Percentiles rank a stretch among this genome's conserved stretches.
phyloP scores from a whole-genome alignment of 2,797 vertebrate genomes.

The Coregonus suidteri region DNA sequence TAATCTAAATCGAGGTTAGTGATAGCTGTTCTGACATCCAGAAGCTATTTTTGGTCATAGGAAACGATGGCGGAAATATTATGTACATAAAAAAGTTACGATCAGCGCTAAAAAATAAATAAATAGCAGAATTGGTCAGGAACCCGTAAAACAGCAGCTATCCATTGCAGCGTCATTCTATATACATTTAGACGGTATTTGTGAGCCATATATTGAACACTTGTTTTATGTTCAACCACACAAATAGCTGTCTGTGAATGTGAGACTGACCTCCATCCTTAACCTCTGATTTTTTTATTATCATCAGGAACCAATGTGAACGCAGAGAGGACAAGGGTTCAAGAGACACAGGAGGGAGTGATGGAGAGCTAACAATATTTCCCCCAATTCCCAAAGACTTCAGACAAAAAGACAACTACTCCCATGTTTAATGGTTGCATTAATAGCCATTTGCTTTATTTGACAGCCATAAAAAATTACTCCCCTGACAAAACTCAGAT shows the following conservation, averaged over 20 bases:
- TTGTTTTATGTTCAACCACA: slow-evolving; percentile 7
- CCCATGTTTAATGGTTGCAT: neutral
- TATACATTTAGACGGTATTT: neutral
- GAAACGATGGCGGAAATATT: too few species aligned
- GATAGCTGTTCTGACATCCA: too few species aligned
- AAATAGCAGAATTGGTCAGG: too few species aligned
- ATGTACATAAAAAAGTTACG: too few species aligned
- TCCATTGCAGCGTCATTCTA: too few species aligned
- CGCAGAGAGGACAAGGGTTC: neutral
- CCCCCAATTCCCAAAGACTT: slow-evolving; percentile 37
- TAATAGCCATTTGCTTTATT: slow-evolving; percentile 14
- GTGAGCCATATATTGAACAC: neutral
- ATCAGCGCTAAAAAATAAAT: too few species aligned
- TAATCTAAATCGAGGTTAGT: too few species aligned
- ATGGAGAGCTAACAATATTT: slow-evolving; percentile 8
- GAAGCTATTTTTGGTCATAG: too few species aligned
- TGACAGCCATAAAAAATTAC: slow-evolving; percentile 33
- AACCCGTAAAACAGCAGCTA: too few species aligned
- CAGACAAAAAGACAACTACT: slow-evolving; percentile 13
- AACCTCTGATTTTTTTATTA: neutral
- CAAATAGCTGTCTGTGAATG: neutral
- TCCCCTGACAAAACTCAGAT: slow-evolving; percentile 30
- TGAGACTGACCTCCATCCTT: neutral
- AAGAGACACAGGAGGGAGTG: neutral
- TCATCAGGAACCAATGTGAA: neutral